These are phyloP conservation scores for Meles meles DNA, from an alignment of 2,113 vertebrate genomes.

Conservation along the genomic window DNA sequence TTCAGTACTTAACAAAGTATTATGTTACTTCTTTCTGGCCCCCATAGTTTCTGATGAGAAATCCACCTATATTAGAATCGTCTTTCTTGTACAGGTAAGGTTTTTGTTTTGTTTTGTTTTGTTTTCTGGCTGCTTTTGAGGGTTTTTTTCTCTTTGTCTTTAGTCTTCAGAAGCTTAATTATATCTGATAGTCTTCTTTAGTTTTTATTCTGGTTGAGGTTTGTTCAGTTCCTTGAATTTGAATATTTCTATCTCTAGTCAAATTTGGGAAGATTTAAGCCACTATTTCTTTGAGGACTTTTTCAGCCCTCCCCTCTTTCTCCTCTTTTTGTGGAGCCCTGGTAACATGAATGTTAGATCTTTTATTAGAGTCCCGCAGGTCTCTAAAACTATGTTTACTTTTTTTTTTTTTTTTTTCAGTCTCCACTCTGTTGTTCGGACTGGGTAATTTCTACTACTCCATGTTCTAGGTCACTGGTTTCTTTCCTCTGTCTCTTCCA, in stretches of 20 bases:
- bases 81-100: not conserved
- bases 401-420: not conserved
- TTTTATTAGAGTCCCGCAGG: not conserved
- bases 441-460: not conserved
- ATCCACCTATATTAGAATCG: not conserved
- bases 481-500: not conserved
- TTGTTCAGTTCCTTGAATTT: not conserved
- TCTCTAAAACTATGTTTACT: not conserved
- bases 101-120: not conserved
- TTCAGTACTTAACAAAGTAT: not conserved
- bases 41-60: not conserved
- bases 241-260: not conserved
- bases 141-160: not conserved
- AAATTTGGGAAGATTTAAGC: not conserved
- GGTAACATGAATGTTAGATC: not conserved
- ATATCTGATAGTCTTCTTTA: not conserved
- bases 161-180: not conserved
- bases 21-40: not conserved
- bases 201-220: not conserved
- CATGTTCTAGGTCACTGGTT: not conserved
- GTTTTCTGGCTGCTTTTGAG: not conserved
- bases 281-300: not conserved
- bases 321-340: not conserved
- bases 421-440: not conserved
- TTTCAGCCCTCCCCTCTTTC: not conserved